Evolutionary conservation across 2,797 vertebrate genomes (phyloP).

Genomic region (Ctenosaura bakeri): DNA sequence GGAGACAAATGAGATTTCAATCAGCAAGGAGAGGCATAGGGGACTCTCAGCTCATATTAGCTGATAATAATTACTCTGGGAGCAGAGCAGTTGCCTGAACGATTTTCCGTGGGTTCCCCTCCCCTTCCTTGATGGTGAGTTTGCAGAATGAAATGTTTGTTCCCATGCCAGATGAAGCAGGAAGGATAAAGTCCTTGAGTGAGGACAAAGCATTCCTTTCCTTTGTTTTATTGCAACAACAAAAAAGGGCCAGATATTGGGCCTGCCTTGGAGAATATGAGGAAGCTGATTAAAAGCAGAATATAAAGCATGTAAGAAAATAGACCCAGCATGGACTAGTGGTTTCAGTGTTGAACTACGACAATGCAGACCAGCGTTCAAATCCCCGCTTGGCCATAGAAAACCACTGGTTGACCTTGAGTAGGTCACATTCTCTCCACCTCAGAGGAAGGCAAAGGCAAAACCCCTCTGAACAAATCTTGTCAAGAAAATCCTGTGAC

Average conservation of each 20-base stretch:
- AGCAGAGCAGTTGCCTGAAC: constrained; percentile 46
- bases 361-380: no score
- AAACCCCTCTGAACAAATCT: no score
- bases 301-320: background rate
- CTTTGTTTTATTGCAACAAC: background rate
- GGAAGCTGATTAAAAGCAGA: no score
- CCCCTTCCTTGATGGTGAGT: background rate
- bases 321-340: no score
- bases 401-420: no score
- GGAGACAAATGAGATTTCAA: constrained; percentile 47
- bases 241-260: background rate
- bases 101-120: constrained; percentile 6
- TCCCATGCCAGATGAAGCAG: background rate
- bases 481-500: no score
- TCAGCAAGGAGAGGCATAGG: constrained; percentile 45
- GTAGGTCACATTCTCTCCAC: no score
- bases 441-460: no score
- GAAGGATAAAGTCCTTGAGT: constrained; percentile 1
- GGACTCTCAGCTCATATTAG: constrained; percentile 65
- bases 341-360: no score
- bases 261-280: background rate
- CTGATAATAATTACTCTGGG: constrained; percentile 70
- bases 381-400: no score
- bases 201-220: background rate
- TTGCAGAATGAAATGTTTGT: constrained; percentile 1